phyloP scores from a whole-genome alignment of 2,888 invertebrate genomes.

The Ceramica pisi region DNA sequence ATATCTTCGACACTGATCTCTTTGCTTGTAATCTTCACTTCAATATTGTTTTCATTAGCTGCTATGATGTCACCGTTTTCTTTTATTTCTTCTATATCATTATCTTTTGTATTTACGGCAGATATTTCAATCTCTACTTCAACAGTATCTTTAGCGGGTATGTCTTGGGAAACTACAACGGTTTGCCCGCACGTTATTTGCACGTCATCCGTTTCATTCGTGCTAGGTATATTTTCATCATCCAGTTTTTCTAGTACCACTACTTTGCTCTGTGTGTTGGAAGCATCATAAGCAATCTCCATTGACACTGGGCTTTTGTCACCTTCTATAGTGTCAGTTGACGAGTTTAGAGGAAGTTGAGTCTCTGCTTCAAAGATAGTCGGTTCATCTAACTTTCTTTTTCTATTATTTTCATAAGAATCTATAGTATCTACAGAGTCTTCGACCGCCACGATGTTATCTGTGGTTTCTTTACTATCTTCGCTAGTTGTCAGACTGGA shows the following conservation, averaged over 20 bases:
- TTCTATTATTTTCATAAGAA: constrained; percentile 15
- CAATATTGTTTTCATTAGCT: constrained; percentile 58
- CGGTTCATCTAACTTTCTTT: constrained; percentile 7
- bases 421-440: constrained; percentile 39
- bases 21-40: constrained; percentile 61
- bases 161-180: constrained; percentile 77
- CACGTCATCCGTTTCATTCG: constrained; percentile 85
- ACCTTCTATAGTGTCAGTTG: constrained; percentile 73
- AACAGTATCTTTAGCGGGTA: constrained; percentile 56
- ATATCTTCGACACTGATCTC: constrained; percentile 82
- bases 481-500: constrained; percentile 6
- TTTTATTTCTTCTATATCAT: constrained; percentile 51
- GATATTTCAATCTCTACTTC: constrained; percentile 55
- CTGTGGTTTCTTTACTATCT: constrained; percentile 3
- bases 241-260: constrained; percentile 79
- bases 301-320: constrained; percentile 76
- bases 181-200: constrained; percentile 86
- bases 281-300: constrained; percentile 81
- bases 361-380: constrained; percentile 78
- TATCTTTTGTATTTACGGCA: constrained; percentile 65
- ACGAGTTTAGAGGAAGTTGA: constrained; percentile 74
- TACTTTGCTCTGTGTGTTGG: constrained; percentile 72
- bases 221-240: constrained; percentile 82
- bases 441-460: constrained; percentile 20
- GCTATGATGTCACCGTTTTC: constrained; percentile 62